phyloP scores from a whole-genome alignment of 2,113 vertebrate genomes.

The Psittacus erithacus region DNA sequence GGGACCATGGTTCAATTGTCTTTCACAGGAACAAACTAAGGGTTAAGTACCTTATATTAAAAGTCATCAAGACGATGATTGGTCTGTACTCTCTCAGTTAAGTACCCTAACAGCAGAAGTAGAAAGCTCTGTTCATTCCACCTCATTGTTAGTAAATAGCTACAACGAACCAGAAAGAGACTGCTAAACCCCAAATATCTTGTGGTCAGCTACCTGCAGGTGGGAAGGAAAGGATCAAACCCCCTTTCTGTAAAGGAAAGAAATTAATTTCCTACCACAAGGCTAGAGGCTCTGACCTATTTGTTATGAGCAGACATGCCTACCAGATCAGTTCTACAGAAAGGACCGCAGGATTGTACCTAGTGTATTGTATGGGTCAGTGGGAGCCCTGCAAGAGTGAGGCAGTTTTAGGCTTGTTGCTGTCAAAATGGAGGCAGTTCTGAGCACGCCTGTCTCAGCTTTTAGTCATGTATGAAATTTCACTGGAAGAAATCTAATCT shows the following conservation, averaged over 20 bases:
- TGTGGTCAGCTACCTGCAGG: background rate
- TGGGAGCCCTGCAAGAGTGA: accelerated
- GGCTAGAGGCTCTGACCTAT: background rate
- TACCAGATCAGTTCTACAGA: background rate
- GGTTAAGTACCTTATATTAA: background rate
- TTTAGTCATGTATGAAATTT: background rate
- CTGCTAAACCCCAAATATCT: background rate
- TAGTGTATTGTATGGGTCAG: background rate
- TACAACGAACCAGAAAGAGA: background rate
- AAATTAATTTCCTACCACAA: background rate
- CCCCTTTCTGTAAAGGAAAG: background rate
- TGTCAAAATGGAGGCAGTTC: background rate
- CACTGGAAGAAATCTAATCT: background rate
- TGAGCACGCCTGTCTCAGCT: background rate
- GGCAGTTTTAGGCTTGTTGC: background rate
- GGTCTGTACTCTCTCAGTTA: background rate
- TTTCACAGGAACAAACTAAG: background rate
- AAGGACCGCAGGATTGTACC: background rate
- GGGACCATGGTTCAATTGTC: background rate
- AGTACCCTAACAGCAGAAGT: background rate
- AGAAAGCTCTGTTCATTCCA: background rate
- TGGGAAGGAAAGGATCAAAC: background rate
- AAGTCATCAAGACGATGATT: background rate
- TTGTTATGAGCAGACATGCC: background rate
- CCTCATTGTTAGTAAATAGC: background rate